These are phyloP conservation scores for Caenorhabditis doughertyi DNA, from an alignment of 2,888 invertebrate species.

Conservation along the genomic window DNA sequence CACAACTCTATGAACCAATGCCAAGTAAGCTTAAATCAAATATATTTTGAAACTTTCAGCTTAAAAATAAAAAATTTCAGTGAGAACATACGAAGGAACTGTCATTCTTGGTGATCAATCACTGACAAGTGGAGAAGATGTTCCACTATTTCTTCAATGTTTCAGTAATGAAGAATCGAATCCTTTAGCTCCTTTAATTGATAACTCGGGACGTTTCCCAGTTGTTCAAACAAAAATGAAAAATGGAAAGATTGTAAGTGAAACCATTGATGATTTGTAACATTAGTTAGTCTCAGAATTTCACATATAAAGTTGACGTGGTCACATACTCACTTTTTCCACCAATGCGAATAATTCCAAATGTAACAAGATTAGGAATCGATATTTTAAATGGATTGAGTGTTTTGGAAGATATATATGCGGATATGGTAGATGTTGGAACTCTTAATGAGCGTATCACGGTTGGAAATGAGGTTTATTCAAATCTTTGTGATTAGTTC, in stretches of 20 bases:
- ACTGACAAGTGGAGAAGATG: not conserved
- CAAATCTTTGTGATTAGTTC: not conserved
- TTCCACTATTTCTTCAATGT: slow-evolving; percentile 20
- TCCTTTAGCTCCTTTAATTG: slow-evolving; percentile 6
- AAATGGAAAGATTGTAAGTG: slow-evolving; percentile 43
- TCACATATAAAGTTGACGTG: slow-evolving; percentile 77
- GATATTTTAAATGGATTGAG: not conserved
- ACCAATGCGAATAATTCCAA: slow-evolving; percentile 55
- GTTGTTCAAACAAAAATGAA: slow-evolving; percentile 36
- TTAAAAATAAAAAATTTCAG: slow-evolving; percentile 62
- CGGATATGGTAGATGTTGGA: slow-evolving; percentile 7
- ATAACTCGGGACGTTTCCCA: slow-evolving; percentile 70
- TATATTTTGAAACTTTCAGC: not conserved
- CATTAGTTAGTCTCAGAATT: not conserved
- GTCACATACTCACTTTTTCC: slow-evolving; percentile 71
- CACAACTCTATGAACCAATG: slow-evolving; percentile 66
- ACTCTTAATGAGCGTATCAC: not conserved
- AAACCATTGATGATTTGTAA: not conserved
- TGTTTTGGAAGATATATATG: not conserved
- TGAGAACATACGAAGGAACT: slow-evolving; percentile 77
- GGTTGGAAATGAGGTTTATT: not conserved
- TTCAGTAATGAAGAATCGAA: slow-evolving; percentile 3
- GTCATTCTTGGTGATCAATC: slow-evolving; percentile 63
- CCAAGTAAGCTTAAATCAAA: slow-evolving; percentile 47
- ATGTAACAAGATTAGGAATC: not conserved